A percentile compares a stretch with the other conserved stretches of the same genome.
phyloP scores from a whole-genome alignment of 2,797 vertebrate genomes.

The Syngnathus acus region DNA sequence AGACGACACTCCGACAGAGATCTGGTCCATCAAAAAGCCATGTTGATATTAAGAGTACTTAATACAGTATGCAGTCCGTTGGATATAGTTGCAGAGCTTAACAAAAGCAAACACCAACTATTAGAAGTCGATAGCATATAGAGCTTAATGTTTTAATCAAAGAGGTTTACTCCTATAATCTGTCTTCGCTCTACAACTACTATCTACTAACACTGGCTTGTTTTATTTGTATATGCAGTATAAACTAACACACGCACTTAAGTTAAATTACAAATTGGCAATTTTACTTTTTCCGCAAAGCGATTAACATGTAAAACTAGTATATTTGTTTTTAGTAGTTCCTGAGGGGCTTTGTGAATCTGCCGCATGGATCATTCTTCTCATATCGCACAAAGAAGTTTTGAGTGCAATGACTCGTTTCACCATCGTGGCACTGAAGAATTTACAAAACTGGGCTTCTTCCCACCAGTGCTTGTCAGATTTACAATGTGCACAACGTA shows the following conservation, averaged over 20 bases:
- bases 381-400: conserved; percentile 5
- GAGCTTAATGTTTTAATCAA: conserved; percentile 17
- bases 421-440: neutral
- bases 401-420: conserved; percentile 4
- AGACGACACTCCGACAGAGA: conserved; percentile 63
- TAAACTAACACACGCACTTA: neutral
- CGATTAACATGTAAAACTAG: neutral
- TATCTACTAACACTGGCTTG: neutral
- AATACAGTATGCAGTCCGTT: neutral
- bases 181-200: neutral
- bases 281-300: neutral
- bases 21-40: conserved; percentile 57
- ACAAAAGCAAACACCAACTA: neutral
- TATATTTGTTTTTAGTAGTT: conserved; percentile 25
- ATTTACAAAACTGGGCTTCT: conserved; percentile 7
- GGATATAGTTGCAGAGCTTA: neutral
- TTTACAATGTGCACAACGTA: conserved; percentile 15
- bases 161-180: neutral
- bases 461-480: conserved; percentile 9
- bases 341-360: neutral
- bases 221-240: neutral
- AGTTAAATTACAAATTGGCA: neutral
- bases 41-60: neutral
- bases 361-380: neutral
- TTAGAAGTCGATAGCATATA: conserved; percentile 12